Conservation (phyloP, 2,888 invertebrate genomes). For the Platypus cylindrus region DNA sequence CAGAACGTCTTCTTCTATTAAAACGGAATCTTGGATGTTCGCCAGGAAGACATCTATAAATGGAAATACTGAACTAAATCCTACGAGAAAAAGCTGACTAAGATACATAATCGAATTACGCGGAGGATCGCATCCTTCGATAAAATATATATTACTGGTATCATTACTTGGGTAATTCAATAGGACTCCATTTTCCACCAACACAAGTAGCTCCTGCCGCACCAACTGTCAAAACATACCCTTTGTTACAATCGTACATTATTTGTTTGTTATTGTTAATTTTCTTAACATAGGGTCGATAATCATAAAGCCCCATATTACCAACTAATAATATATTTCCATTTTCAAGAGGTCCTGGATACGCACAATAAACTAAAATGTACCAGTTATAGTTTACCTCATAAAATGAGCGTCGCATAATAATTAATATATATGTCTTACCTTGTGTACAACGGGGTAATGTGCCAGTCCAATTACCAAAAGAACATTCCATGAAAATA, state of each 20-base stretch:
- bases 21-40: constrained; percentile 79
- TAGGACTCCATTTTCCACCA: constrained; percentile 88
- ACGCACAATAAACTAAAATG: constrained; percentile 76
- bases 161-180: constrained; percentile 64
- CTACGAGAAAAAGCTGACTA: background rate
- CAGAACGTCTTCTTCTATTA: constrained; percentile 56
- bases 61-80: constrained; percentile 4
- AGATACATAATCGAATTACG: background rate
- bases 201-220: constrained; percentile 91
- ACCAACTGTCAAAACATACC: constrained; percentile 75
- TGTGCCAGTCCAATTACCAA: constrained; percentile 89
- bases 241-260: constrained; percentile 90
- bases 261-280: constrained; percentile 86
- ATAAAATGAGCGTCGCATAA: too few species aligned
- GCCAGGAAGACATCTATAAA: constrained; percentile 59
- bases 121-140: background rate
- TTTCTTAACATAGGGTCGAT: constrained; percentile 84
- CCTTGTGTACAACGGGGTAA: constrained; percentile 75
- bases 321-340: constrained; percentile 87
- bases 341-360: constrained; percentile 78
- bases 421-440: too few species aligned
- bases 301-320: constrained; percentile 92
- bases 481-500: constrained; percentile 72
- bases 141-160: constrained; percentile 1
- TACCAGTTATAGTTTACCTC: too few species aligned